Conservation (phyloP, 2,888 invertebrate genomes). For the Embidobia sp. region DNA sequence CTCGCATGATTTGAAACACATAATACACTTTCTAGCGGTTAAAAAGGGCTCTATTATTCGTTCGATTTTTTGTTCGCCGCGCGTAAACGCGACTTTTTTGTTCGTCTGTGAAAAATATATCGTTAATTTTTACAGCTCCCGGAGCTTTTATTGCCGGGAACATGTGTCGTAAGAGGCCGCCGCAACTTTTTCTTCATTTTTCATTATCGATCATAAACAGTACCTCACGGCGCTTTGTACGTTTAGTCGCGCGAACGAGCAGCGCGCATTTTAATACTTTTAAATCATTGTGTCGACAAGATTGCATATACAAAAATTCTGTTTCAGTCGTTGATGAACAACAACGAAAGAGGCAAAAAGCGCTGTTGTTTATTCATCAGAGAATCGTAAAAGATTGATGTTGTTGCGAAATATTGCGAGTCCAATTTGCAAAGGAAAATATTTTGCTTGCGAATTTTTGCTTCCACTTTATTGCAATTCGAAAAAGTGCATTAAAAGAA, state of each 20-base stretch:
- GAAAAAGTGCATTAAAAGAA: not conserved
- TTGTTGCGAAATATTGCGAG: no score
- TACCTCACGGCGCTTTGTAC: constrained; percentile 28
- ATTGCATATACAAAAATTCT: no score
- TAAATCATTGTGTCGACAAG: constrained; percentile 23
- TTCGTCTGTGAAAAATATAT: constrained; percentile 49
- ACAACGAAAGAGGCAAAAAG: no score
- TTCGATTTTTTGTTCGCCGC: constrained; percentile 6
- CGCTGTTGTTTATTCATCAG: no score
- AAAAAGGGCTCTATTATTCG: constrained; percentile 37
- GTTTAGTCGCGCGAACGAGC: constrained; percentile 6
- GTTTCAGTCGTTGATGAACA: no score
- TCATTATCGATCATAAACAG: constrained; percentile 50
- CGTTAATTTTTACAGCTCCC: constrained; percentile 48
- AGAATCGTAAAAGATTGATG: no score
- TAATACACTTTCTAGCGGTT: constrained; percentile 40
- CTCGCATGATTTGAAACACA: constrained; percentile 45
- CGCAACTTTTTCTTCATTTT: constrained; percentile 43
- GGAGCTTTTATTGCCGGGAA: constrained; percentile 46
- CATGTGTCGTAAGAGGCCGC: constrained; percentile 48
- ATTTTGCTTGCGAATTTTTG: no score
- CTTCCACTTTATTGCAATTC: no score
- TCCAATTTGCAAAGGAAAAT: no score
- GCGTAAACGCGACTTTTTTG: constrained; percentile 48
- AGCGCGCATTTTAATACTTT: constrained; percentile 17